Base-by-base conservation (phyloP, 2,888 invertebrate genomes). In the Clivina fossor region DNA sequence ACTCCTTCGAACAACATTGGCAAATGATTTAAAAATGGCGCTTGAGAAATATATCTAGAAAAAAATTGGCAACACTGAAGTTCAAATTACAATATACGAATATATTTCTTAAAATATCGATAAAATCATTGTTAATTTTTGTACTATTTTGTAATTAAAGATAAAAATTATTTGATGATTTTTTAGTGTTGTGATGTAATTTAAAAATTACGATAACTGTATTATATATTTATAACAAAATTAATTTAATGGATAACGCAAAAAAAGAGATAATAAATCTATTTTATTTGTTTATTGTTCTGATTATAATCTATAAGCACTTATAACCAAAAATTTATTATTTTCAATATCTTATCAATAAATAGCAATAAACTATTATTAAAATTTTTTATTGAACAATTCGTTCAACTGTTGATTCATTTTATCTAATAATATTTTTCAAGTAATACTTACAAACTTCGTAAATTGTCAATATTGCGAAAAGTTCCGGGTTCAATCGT, bases 1-100 rank as follows among this genome's bases (percentile, higher is more conserved):
- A 73, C 68, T 43, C 74, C 74, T 30, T 66, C 65, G 8, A 82
- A 78, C 28, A 82, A 69, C 4, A 79, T 74, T 46, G 77, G 72
- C 3, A 82, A 67, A 58, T 76, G 75, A 56, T 76, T 80, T 48
- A 86, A 70, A 63, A 79, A 75, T 7, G 86, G 85, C 1, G 84
- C 84, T 69, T 85, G 80, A 1, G 84, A 80, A 68, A 86, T 85
- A 63, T 84, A 85, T 64, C 86, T 86, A 73, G 8, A 77, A 76
- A 49, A 57, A 60, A 43, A 43, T 24, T 28, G 28, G 7, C 11
- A 15, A n/a, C 3, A 26, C 24, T 44, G 24, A 44, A 44, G 44
- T 13, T 28, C 2, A 8, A 9, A 9, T 46, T 30, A 46, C 40
- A 40, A 5, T 50, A 18, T 18, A 49, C 43, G 22, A 11, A 35